Evolutionary conservation across 2,113 vertebrate genomes (phyloP), one percentile per base, ranked within the genome.

Genomic region (Toxostoma redivivum): DNA sequence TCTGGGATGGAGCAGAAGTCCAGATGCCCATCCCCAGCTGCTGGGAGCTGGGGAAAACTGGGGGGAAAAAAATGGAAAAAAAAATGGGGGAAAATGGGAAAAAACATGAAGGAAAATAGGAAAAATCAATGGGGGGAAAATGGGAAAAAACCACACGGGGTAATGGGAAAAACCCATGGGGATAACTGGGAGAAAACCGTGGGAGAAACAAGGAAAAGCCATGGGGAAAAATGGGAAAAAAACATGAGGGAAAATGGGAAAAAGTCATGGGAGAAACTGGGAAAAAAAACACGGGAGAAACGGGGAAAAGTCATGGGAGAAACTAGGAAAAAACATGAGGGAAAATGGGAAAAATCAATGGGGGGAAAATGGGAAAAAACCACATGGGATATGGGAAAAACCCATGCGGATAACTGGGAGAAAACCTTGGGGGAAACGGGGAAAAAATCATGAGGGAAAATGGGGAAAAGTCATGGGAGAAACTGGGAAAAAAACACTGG

Each of bases 161-260:
- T n/a, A 44, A 7, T 17, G 42, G 42, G 42, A 8, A 15, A 89
- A 62, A 65, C 1, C 2, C 53, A 22, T 12, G 11, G 12, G 50
- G n/a, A n/a, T n/a, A n/a, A n/a, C n/a, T n/a, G n/a, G n/a, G n/a
- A n/a, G n/a, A n/a, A n/a, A n/a, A n/a, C n/a, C n/a, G n/a, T n/a
- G n/a, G n/a, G 30, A 37, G 45, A 11, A 42, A 0, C 0, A 9
- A 28, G 33, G 30, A 7, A 86, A 44, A 70, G 2, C 19, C 47
- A 12, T 23, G 20, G 8, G 15, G 28, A 13, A 66, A 51, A 38
- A 7, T 2, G 14, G 16, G 31, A 2, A 12, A 23, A 40, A 53
- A 2, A 2, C 10, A 3, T 33, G 7, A 2, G 27, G 27, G 15
- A 72, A 14, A 38, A 0, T 0, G 7, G 25, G 31, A 38, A 11